phyloP scores from a whole-genome alignment of 2,888 invertebrate genomes.

The Microctonus hyperodae region DNA sequence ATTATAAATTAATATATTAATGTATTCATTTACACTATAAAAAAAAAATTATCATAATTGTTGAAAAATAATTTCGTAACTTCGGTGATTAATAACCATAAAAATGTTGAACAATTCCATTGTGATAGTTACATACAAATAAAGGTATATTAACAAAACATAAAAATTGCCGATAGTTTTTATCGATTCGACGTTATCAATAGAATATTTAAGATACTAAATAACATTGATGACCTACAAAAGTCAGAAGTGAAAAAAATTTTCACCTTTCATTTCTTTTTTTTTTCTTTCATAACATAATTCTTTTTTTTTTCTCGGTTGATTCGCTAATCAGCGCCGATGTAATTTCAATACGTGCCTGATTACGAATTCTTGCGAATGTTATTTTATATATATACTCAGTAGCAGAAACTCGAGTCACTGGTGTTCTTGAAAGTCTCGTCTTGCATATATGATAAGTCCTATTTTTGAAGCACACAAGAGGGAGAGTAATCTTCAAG shows the following conservation, averaged over 20 bases:
- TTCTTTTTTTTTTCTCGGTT: neutral
- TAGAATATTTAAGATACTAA: neutral
- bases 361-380: neutral
- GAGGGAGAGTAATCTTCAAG: slow-evolving; percentile 21
- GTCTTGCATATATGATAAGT: slow-evolving; percentile 22
- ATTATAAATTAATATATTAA: no score
- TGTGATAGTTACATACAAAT: neutral
- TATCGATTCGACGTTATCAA: neutral
- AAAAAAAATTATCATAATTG: no score
- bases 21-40: no score
- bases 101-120: neutral
- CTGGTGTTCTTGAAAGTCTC: slow-evolving; percentile 20
- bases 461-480: slow-evolving; percentile 30
- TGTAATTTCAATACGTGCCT: neutral
- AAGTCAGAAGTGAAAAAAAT: no score
- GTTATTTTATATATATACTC: neutral
- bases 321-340: neutral
- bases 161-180: neutral
- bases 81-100: neutral
- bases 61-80: neutral
- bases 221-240: no score
- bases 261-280: neutral
- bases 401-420: slow-evolving; percentile 4
- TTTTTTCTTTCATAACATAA: neutral
- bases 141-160: neutral